phyloP scores from a whole-genome alignment of 2,113 vertebrate species.

The Equus przewalskii region DNA sequence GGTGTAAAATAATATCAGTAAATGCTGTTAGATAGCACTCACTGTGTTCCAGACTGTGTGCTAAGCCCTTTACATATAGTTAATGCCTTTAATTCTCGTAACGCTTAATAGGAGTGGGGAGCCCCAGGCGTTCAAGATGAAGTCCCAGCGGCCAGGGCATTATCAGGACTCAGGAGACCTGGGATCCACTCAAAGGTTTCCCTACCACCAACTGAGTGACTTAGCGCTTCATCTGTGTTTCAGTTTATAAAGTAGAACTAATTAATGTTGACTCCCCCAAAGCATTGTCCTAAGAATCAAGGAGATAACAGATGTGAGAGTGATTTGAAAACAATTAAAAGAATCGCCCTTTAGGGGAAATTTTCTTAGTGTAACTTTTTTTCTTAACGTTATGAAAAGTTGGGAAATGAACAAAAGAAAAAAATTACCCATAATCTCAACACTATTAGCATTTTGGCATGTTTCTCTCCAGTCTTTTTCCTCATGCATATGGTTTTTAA shows the following conservation, averaged over 20 bases:
- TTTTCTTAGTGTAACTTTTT: neutral
- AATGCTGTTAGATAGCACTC: neutral
- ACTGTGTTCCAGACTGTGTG: neutral
- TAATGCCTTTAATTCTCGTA: neutral
- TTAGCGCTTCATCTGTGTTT: neutral
- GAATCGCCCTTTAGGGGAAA: neutral
- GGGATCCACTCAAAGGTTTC: neutral
- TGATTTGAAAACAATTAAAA: constrained; percentile 22
- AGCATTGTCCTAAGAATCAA: neutral
- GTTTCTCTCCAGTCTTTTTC: neutral
- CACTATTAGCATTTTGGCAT: neutral
- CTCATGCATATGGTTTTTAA: neutral
- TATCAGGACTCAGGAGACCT: neutral
- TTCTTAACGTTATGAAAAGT: constrained; percentile 24
- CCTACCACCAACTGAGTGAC: neutral
- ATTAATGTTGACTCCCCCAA: neutral
- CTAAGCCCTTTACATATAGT: neutral
- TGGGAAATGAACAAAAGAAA: constrained; percentile 26
- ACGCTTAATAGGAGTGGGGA: neutral
- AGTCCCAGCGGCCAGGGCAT: neutral
- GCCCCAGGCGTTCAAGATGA: neutral
- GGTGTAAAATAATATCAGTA: neutral
- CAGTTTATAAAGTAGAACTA: neutral
- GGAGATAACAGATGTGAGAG: constrained; percentile 14
- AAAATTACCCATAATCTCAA: neutral